Conservation (phyloP, 30 jellyfish, hydroid and myxozoan genomes). For the Aurelia sp. region DNA sequence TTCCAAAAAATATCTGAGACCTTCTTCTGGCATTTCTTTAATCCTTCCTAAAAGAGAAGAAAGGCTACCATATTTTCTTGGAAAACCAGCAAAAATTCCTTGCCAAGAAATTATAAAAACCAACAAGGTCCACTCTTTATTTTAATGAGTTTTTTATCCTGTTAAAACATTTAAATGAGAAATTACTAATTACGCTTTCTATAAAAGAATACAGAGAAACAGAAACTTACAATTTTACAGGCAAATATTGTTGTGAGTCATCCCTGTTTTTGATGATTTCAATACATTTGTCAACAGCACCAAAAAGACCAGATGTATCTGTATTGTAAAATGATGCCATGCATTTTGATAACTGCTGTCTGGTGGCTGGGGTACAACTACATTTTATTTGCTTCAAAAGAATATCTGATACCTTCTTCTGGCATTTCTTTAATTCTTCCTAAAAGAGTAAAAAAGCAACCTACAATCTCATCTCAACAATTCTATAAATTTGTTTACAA, state of each 20-base stretch:
- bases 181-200: no score
- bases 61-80: no score
- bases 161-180: no score
- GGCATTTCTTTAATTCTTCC: conserved; percentile 84
- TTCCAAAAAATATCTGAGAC: conserved; percentile 73
- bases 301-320: conserved; percentile 87
- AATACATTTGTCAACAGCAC: conserved; percentile 75
- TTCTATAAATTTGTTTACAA: no score
- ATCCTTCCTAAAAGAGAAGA: conserved; percentile 63
- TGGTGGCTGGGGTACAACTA: conserved; percentile 93
- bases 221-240: conserved; percentile 83
- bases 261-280: conserved; percentile 89
- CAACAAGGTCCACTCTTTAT: no score
- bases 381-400: conserved; percentile 75
- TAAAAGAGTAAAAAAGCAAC: conserved; percentile 6
- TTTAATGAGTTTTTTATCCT: no score
- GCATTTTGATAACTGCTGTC: conserved; percentile 87
- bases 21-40: conserved; percentile 81
- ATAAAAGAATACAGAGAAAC: no score
- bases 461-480: no score
- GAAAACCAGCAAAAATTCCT: no score
- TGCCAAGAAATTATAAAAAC: no score
- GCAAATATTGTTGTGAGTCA: conserved; percentile 73
- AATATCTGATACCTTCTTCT: conserved; percentile 75
- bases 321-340: conserved; percentile 72